Evolutionary conservation across 2,797 vertebrate species (phyloP), one percentile per base, ranked within the genome.

Genomic region (Muscicapa comitata): DNA sequence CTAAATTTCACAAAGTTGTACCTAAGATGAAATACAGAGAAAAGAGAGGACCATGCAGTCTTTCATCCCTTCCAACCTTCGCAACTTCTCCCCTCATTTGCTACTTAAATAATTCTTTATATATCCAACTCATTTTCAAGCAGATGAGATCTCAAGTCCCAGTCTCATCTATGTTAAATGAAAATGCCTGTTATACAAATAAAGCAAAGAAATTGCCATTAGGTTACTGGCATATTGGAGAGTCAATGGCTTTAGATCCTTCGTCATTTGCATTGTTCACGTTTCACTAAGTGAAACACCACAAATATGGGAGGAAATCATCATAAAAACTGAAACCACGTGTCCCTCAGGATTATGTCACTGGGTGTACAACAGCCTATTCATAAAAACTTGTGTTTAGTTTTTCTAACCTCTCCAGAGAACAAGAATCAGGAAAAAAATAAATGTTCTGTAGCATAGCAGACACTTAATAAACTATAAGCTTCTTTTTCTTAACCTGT

Each of bases 231-330:
- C 9, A 38, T 37, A 37, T 10, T 59, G 24, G 19, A 73, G 88
- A 82, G 23, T 33, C 73, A 75, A 3, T n/a, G n/a, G 23, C 14
- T 80, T 77, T 45, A 61, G 53, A 53, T 43, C 23, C 28, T 33
- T 47, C 17, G 17, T 25, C 23, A 40, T 33, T 54, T 23, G 9
- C 53, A 66, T 19, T 0, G 0, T 43, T 66, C 5, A 3, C 9
- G 6, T 66, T 61, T 65, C 40, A 16, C 28, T 33, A 25, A 47
- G 24, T 31, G 43, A 40, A 73, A 54, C 48, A 47, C 24, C n/a
- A 57, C 14, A 43, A 23, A 57, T 10, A n/a, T 9, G 13, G n/a
- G 26, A 29, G 7, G 11, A 80, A 59, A 59, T 47, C 17, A 33
- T 29, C 21, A 38, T 40, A 51, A 86, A 20, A 77, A 24, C 10